Percentiles rank a stretch among this genome's conserved stretches.
Conservation (phyloP, 2,888 invertebrate species). For the Drosophila barbarae region DNA sequence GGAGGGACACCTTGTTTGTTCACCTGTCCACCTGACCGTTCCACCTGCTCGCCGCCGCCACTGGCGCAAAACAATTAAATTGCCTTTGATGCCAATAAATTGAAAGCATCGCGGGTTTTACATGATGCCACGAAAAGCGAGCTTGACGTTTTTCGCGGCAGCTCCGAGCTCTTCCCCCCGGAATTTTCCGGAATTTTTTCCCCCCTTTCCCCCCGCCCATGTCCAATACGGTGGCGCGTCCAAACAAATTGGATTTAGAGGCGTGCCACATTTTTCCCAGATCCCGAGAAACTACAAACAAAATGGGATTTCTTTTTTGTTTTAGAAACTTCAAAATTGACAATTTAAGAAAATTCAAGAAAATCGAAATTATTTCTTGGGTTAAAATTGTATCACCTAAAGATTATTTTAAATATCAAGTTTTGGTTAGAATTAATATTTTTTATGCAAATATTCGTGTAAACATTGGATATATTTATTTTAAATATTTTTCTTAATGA, state of each 20-base stretch:
- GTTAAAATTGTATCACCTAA: not conserved
- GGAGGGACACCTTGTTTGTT: slow-evolving; percentile 32
- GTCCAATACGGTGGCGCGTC: not conserved
- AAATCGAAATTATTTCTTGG: not conserved
- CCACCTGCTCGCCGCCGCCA: slow-evolving; percentile 21
- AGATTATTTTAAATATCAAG: not conserved
- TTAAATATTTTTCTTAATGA: too few relatives aligned
- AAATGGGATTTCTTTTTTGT: not conserved
- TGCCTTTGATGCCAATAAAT: slow-evolving; percentile 50
- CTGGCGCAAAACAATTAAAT: slow-evolving; percentile 41
- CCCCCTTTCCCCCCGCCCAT: not conserved
- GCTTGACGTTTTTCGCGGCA: slow-evolving; percentile 11
- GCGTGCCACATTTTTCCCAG: not conserved
- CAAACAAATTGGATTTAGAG: slow-evolving; percentile 14
- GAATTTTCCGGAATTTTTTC: not conserved
- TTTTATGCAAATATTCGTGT: too few relatives aligned
- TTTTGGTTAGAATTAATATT: not conserved
- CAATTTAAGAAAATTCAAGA: not conserved
- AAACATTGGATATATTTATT: too few relatives aligned
- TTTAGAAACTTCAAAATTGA: not conserved
- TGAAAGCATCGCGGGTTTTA: slow-evolving; percentile 38
- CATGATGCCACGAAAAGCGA: slow-evolving; percentile 17
- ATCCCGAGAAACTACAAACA: slow-evolving; percentile 4
- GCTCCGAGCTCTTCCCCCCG: not conserved
- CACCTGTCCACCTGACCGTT: slow-evolving; percentile 33